Base-by-base conservation (phyloP, 1,140 invertebrate genomes). In the Hypothenemus hampei region DNA sequence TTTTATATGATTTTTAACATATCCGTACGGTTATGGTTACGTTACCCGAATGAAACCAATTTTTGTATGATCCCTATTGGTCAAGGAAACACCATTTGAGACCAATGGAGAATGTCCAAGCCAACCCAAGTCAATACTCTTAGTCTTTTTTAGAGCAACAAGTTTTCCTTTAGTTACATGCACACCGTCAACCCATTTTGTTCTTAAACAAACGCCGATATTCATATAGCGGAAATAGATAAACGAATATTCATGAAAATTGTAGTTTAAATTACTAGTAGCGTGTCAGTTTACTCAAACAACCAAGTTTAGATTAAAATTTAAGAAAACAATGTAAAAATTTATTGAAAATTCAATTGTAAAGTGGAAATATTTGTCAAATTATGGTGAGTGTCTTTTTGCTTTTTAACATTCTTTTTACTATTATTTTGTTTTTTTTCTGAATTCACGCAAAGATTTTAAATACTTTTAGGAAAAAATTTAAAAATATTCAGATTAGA, bases 51-150 rank as follows among this genome's bases (percentile, higher is more conserved):
- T n/a, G n/a, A n/a, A n/a, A n/a, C n/a, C n/a, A n/a, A n/a, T n/a
- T n/a, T n/a, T n/a, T n/a, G n/a, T n/a, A n/a, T n/a, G 45, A 44
- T 16, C 43, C 48, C 45, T 37, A 67, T 67, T 67, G 65, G 65
- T 57, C 62, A 44, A 61, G 61, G 62, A 64, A 57, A 62, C 35
- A 35, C n/a, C 31, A 16, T 23, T 47, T 21, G 31, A 46, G 44
- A 48, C 65, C 63, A 67, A 67, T 67, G 16, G 46, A 15, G 37
- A 39, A 55, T 59, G 59, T 50, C 54, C 57, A 56, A 61, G 29
- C 52, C 57, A 55, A 48, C 55, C 58, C 47, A 58, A 60, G 61
- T 64, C 58, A 60, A 62, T 64, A 65, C 53, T 62, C 61, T 29
- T 23, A 26, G 21, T n/a, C n/a, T n/a, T 45, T 45, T 45, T 43